Evolutionary conservation across 35 echinoderm and acorn worm genomes (phyloP).

Genomic region (Acanthaster planci): DNA sequence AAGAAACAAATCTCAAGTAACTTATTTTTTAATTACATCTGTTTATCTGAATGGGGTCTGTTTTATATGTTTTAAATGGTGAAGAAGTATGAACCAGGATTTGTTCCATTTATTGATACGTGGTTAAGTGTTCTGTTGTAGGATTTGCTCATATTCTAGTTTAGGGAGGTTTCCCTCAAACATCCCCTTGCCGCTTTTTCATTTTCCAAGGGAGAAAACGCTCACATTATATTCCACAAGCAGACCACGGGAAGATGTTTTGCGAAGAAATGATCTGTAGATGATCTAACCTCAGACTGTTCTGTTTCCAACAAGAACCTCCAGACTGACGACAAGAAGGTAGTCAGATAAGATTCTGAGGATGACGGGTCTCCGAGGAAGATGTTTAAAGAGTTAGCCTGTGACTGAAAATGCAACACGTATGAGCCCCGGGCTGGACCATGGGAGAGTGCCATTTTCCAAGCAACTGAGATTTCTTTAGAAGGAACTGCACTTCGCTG

Average conservation of each 20-base stretch:
- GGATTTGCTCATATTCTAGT: no score
- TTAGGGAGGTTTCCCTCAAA: no score
- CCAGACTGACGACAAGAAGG: neutral
- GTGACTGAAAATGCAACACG: no score
- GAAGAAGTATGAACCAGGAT: no score
- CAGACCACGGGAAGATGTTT: neutral
- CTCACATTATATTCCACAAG: neutral
- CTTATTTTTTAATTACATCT: neutral
- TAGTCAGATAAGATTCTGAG: neutral
- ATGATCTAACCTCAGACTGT: neutral
- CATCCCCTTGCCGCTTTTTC: neutral
- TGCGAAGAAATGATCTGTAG: neutral
- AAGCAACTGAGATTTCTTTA: no score
- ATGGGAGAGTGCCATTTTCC: no score
- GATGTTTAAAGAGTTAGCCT: neutral
- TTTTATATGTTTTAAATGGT: neutral
- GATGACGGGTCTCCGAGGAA: neutral
- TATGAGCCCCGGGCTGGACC: no score
- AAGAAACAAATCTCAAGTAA: neutral
- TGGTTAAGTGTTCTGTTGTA: no score
- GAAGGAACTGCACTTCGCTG: no score
- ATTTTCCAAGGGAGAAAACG: neutral
- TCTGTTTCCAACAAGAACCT: conserved; percentile 6
- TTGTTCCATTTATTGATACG: no score
- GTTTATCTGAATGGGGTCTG: neutral